Conservation (phyloP, 2,888 invertebrate species). For the Coelinius sp. region DNA sequence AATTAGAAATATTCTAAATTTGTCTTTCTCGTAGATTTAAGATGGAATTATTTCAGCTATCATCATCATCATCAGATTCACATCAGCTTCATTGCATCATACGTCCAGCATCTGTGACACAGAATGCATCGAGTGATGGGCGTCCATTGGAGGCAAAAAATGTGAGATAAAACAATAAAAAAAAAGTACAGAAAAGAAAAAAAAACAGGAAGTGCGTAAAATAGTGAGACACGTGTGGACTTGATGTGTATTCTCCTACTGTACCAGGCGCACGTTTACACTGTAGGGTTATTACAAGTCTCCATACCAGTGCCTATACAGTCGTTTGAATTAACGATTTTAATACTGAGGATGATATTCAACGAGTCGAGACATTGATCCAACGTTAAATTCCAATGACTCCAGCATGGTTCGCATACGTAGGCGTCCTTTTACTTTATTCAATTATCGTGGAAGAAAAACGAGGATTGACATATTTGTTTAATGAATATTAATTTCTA, state of each 20-base stretch:
- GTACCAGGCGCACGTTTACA: not conserved
- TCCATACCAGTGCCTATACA: not conserved
- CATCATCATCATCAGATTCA: no score
- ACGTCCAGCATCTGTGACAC: no score
- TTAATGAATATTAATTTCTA: no score
- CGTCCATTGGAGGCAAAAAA: not conserved
- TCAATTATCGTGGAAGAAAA: not conserved
- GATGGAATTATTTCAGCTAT: no score
- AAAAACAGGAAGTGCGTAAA: not conserved
- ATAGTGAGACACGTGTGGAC: not conserved
- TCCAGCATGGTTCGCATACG: not conserved
- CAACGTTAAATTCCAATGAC: not conserved
- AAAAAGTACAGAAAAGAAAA: not conserved
- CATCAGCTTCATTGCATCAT: no score
- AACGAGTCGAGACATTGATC: not conserved
- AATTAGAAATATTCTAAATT: no score
- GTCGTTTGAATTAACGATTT: conserved; percentile 2
- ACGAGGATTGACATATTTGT: not conserved
- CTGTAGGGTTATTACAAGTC: not conserved
- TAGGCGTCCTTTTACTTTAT: conserved; percentile 9
- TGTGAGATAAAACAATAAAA: not conserved
- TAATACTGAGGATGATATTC: not conserved
- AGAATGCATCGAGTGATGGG: not conserved
- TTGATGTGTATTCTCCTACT: not conserved
- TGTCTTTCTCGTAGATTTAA: no score